Conservation (phyloP, 2,113 vertebrate genomes). For the Marcusenius ussheri region DNA sequence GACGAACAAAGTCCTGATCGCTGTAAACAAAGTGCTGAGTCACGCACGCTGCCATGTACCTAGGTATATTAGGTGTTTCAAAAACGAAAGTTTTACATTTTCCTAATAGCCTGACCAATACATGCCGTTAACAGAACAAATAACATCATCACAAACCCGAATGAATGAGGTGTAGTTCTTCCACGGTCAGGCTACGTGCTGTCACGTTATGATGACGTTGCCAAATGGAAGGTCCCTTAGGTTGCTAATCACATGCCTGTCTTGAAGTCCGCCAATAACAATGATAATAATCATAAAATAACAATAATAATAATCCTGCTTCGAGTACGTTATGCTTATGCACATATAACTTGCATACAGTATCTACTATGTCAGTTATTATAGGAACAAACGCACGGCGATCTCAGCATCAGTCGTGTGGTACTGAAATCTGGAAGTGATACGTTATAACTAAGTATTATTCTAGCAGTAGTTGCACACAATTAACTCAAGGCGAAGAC, state of each 20-base stretch:
- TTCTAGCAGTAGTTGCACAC: background rate
- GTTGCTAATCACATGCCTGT: background rate
- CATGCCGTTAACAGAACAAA: background rate
- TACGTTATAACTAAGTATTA: background rate
- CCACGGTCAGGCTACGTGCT: too few species aligned
- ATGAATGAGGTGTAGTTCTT: background rate
- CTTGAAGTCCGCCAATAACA: background rate
- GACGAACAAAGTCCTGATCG: slow-evolving; percentile 53
- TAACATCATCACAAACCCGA: background rate
- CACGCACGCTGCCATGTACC: slow-evolving; percentile 30
- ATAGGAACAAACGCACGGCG: background rate
- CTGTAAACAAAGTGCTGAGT: slow-evolving; percentile 57
- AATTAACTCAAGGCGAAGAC: background rate
- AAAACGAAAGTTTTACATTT: background rate
- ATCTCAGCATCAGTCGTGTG: background rate
- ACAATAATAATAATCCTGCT: background rate
- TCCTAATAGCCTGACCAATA: background rate
- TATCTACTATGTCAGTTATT: background rate
- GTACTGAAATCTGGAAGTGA: background rate
- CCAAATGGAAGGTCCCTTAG: background rate
- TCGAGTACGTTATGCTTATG: background rate
- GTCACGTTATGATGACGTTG: background rate
- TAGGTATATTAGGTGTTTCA: background rate
- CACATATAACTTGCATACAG: background rate
- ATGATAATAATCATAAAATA: background rate